phyloP scores from a whole-genome alignment of 2,113 vertebrate species.

The Oryzias curvinotus region DNA sequence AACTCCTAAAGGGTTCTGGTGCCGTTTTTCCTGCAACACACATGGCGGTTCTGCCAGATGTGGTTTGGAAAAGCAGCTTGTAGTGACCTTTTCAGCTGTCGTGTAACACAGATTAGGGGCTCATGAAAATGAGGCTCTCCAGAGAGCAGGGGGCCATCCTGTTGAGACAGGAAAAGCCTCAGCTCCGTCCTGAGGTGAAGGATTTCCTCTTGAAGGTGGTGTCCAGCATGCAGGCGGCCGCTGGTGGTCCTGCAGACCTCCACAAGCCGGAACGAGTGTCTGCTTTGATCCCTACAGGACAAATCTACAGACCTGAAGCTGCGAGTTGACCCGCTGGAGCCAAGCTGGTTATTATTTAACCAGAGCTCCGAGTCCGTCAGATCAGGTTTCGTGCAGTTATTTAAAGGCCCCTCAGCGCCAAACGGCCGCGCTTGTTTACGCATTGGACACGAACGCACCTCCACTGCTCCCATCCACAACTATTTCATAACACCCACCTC shows the following conservation, averaged over 20 bases:
- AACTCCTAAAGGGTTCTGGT: too few species aligned
- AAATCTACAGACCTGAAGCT: constrained; percentile 27
- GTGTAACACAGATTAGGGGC: neutral
- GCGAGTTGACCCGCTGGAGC: constrained; percentile 2
- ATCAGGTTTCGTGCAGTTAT: neutral
- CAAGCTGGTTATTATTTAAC: constrained; percentile 14
- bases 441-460: neutral
- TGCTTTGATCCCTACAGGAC: constrained; percentile 63
- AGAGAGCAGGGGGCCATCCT: constrained; percentile 7
- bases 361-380: neutral
- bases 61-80: too few species aligned
- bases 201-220: constrained; percentile 10
- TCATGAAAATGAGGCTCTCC: neutral
- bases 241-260: constrained; percentile 32
- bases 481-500: constrained; percentile 76
- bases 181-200: neutral
- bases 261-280: constrained; percentile 46
- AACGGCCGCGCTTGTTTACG: too few species aligned
- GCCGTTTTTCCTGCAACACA: constrained; percentile 36
- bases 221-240: constrained; percentile 13
- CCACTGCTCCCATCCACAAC: neutral
- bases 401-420: neutral
- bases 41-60: neutral
- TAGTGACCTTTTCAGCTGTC: too few species aligned
- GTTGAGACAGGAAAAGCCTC: constrained; percentile 13